Percentiles rank a stretch among this genome's conserved stretches.
These are phyloP conservation scores for Ethmia dodecea DNA, from an alignment of 2,888 invertebrate genomes.

Conservation along the genomic window DNA sequence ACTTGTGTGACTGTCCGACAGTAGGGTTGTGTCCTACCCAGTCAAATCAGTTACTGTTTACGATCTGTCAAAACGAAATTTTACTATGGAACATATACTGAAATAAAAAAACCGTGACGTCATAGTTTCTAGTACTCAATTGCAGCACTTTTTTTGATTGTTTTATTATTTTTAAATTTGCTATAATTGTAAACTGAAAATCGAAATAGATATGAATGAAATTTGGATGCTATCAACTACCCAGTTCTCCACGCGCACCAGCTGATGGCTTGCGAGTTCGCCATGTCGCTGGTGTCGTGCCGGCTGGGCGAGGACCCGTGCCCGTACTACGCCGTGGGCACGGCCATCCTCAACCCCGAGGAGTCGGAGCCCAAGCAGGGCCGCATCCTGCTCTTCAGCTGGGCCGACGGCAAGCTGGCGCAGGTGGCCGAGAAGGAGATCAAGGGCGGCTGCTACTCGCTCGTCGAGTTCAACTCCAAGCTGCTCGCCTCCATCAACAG, in stretches of 20 bases:
- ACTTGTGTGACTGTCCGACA: no score
- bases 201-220: no score
- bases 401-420: constrained; percentile 89
- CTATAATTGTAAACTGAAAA: no score
- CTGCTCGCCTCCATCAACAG: constrained; percentile 97
- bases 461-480: constrained; percentile 97
- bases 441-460: constrained; percentile 95
- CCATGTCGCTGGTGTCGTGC: constrained; percentile 93
- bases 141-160: no score
- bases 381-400: constrained; percentile 93
- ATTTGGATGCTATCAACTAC: no score
- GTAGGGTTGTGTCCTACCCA: no score
- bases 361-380: constrained; percentile 96
- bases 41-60: no score
- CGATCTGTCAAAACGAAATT: no score
- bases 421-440: constrained; percentile 97
- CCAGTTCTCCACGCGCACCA: constrained; percentile 96
- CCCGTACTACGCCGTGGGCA: constrained; percentile 96
- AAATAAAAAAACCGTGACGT: no score
- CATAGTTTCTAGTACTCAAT: no score
- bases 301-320: constrained; percentile 93
- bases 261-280: constrained; percentile 93
- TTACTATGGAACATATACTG: no score
- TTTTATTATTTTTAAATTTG: no score
- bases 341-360: constrained; percentile 95